Conservation (phyloP, 2,888 invertebrate genomes). For the Acanthacorydalis orientalis region DNA sequence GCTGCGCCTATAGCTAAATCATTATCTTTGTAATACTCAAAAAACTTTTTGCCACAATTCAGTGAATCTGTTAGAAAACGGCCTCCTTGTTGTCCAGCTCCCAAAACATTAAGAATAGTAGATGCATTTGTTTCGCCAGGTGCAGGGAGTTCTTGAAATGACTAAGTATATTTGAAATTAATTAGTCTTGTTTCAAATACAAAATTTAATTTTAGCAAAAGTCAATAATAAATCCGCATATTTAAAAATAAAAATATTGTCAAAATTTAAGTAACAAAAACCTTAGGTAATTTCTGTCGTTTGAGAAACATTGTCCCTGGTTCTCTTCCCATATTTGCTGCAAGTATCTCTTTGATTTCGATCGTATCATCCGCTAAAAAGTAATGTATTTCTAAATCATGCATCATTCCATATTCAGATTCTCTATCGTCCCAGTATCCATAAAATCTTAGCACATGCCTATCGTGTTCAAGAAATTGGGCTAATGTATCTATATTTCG, state of each 20-base stretch:
- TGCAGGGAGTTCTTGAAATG: constrained; percentile 16
- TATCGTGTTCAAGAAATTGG: constrained; percentile 70
- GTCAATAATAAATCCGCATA: background rate
- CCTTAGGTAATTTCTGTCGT: constrained; percentile 63
- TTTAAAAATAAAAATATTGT: background rate
- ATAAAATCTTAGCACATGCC: constrained; percentile 57
- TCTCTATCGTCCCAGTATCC: constrained; percentile 83
- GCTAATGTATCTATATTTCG: constrained; percentile 47
- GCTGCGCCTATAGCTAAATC: constrained; percentile 72
- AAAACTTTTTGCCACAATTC: constrained; percentile 29
- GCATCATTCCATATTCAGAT: constrained; percentile 57
- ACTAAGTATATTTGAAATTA: background rate
- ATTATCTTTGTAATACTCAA: constrained; percentile 42
- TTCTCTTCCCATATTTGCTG: constrained; percentile 52
- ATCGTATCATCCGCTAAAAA: constrained; percentile 79
- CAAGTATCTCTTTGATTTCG: constrained; percentile 62
- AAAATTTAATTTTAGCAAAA: background rate
- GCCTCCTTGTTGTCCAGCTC: constrained; percentile 30
- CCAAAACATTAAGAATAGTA: constrained; percentile 46
- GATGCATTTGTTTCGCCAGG: constrained; percentile 32
- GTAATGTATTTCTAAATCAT: constrained; percentile 65
- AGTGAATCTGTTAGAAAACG: constrained; percentile 41
- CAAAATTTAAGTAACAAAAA: constrained; percentile 17
- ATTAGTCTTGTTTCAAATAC: background rate
- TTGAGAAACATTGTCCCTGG: constrained; percentile 55